Evolutionary conservation across 2,888 invertebrate species (phyloP).

Genomic region (Dolichopus griseipennis): DNA sequence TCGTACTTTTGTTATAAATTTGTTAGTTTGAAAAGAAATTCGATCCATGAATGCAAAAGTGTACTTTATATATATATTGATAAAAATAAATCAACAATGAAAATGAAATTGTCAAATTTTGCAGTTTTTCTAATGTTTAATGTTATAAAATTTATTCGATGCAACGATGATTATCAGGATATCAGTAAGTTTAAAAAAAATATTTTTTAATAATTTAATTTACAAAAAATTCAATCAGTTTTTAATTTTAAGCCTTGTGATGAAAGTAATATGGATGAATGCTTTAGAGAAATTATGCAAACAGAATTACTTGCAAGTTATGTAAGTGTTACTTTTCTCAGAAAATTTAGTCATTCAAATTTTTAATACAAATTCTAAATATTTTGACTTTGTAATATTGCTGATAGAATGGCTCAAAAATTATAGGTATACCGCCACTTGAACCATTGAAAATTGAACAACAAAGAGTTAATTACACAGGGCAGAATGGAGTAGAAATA

Average conservation of each 20-base stretch:
- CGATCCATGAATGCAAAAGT: no score
- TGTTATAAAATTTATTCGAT: no score
- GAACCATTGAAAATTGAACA: conserved; percentile 37
- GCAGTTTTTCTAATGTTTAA: no score
- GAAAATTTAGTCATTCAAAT: no score
- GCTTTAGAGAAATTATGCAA: conserved; percentile 50
- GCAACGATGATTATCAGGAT: no score
- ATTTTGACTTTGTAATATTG: neutral
- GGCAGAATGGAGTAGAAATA: conserved; percentile 29
- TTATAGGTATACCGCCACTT: conserved; percentile 36
- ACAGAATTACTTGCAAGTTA: conserved; percentile 41
- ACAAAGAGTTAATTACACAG: conserved; percentile 31
- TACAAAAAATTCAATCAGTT: conserved; percentile 37
- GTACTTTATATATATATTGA: no score
- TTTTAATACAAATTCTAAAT: no score
- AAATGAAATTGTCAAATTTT: no score
- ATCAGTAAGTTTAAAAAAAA: no score
- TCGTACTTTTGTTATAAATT: no score
- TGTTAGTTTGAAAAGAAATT: no score
- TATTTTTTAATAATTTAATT: neutral
- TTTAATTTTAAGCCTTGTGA: conserved; percentile 50
- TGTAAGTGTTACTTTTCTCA: conserved; percentile 12
- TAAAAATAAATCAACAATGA: no score
- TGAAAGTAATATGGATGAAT: conserved; percentile 51
- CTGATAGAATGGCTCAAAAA: conserved; percentile 34